Evolutionary conservation across 2,797 vertebrate species (phyloP), one percentile per base, ranked within the genome.

Genomic region (Anolis apletophallus): DNA sequence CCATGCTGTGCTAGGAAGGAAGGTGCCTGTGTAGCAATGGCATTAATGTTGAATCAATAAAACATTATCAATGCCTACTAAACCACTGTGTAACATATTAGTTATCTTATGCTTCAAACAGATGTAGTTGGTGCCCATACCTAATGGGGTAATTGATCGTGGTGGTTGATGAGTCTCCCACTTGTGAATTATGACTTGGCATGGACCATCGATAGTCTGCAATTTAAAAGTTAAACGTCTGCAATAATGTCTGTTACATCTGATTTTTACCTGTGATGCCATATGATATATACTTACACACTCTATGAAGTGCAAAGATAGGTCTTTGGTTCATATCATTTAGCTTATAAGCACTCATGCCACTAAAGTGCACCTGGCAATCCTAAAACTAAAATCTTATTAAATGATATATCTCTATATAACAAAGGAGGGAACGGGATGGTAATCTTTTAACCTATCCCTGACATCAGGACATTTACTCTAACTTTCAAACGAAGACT

Each of bases 161-260:
- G 98, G 98, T 89, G 97, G 98, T 93, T 97, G 98, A 98, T 99
- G 99, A 97, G 98, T 99, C 98, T 99, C 99, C 99, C 99, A 99
- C 97, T 96, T 97, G 98, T 97, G 98, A 97, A 99, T 97, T 98
- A 99, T 98, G 97, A 99, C 99, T 97, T 99, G 98, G 95, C 97
- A 97, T 96, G 98, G 98, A 95, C 97, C 98, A 97, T 95, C 97
- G 96, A 97, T 97, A 96, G 95, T 98, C 99, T 99, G 99, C 96
- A 99, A 99, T 96, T 97, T 96, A 97, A 97, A 97, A 97, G 95
- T 96, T 96, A 97, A 94, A 97, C 21, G 95, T 96, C 96, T 97
- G 95, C 96, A 97, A 95, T 95, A 96, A 97, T 95, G 93, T 94
- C 92, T 75, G 87, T 93, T 93, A 93, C 81, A 95, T 86, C 95